Evolutionary conservation across 2,797 vertebrate genomes (phyloP).

Genomic region (Microcaecilia unicolor): DNA sequence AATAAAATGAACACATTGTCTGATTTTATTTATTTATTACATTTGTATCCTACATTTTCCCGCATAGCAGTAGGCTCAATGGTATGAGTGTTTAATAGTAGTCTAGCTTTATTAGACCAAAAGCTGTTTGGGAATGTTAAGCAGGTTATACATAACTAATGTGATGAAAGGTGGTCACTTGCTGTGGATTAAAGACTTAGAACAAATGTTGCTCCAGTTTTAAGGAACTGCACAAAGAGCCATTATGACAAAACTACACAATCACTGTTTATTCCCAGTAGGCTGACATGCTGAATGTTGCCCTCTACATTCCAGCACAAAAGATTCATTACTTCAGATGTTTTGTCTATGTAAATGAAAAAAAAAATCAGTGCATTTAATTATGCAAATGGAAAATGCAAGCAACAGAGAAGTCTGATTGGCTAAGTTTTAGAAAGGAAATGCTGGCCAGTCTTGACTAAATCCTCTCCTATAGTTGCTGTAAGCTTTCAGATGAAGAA

Average conservation of each 20-base stretch:
- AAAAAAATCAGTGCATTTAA: conserved; percentile 43
- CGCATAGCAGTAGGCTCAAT: too few species aligned
- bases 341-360: conserved; percentile 57
- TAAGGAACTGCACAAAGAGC: conserved; percentile 64
- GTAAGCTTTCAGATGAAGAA: background rate
- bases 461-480: conserved; percentile 2
- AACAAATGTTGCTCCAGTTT: conserved; percentile 66
- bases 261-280: conserved; percentile 58
- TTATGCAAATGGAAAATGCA: conserved; percentile 34
- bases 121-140: conserved; percentile 71
- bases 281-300: conserved; percentile 54
- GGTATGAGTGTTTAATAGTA: too few species aligned
- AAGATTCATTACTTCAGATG: conserved; percentile 47
- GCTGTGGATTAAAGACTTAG: conserved; percentile 63
- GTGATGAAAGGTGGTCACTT: conserved; percentile 64
- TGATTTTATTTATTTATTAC: too few species aligned
- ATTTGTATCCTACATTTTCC: too few species aligned
- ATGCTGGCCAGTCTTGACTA: conserved; percentile 14
- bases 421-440: conserved; percentile 18
- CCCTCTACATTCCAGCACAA: conserved; percentile 51
- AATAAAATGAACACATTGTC: conserved; percentile 6
- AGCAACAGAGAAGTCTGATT: conserved; percentile 24
- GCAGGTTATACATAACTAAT: conserved; percentile 48
- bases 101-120: conserved; percentile 31
- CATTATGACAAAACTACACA: conserved; percentile 69